phyloP scores from a whole-genome alignment of 2,113 vertebrate genomes.

The Plectropomus leopardus region DNA sequence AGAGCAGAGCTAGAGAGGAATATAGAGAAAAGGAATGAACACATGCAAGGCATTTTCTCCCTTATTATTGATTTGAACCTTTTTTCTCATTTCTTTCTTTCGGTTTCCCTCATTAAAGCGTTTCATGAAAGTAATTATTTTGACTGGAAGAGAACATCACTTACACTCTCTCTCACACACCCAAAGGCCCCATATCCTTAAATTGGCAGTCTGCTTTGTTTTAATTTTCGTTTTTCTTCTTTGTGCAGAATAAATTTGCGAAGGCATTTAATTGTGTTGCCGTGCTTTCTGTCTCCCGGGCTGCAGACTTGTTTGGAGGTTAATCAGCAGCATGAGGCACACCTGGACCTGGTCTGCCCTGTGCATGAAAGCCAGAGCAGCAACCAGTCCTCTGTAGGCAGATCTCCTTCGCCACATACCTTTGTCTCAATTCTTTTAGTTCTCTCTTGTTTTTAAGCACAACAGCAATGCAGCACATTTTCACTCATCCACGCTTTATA shows the following conservation, averaged over 20 bases:
- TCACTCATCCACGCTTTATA: no score
- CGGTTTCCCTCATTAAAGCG: not conserved
- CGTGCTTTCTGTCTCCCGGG: not conserved
- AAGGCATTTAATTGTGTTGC: not conserved
- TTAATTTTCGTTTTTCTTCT: not conserved
- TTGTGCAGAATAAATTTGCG: not conserved
- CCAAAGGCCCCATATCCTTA: not conserved
- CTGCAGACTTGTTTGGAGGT: not conserved
- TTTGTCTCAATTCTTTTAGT: no score
- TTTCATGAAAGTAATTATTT: not conserved
- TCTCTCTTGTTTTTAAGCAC: no score
- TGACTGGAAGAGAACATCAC: not conserved
- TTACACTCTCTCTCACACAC: not conserved
- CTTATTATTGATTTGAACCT: not conserved
- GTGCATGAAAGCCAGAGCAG: not conserved
- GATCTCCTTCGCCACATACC: no score
- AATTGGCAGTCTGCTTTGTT: not conserved
- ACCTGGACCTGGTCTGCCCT: not conserved
- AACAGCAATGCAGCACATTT: no score
- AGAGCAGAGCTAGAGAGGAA: constrained; percentile 90
- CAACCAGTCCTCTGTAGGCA: no score
- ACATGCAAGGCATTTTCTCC: no score
- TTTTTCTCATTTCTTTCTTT: not conserved
- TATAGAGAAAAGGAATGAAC: not conserved
- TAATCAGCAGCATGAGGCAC: not conserved